A percentile compares a stretch with the other conserved stretches of the same genome.
phyloP scores from a whole-genome alignment of 2,113 vertebrate species.

The Stegostoma tigrinum region DNA sequence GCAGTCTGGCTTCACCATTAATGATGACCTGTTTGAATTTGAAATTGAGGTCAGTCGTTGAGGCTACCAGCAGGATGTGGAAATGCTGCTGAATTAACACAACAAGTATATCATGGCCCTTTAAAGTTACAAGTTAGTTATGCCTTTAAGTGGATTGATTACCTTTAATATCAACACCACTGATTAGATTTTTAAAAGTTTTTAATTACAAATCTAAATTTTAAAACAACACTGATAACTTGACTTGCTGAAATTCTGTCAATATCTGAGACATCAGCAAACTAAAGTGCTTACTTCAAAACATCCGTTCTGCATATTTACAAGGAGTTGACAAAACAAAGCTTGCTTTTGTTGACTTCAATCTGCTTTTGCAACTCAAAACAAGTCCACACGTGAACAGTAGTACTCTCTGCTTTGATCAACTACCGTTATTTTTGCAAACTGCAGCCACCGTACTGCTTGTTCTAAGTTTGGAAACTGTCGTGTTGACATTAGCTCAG shows the following conservation, averaged over 20 bases:
- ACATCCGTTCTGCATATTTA: not conserved
- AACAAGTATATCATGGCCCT: not conserved
- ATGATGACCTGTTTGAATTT: not conserved
- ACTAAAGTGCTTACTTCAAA: not conserved
- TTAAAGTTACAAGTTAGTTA: not conserved
- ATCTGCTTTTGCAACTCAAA: not conserved
- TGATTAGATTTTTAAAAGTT: not conserved
- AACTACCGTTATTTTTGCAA: slow-evolving; percentile 13
- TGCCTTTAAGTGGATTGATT: not conserved
- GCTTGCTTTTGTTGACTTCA: not conserved
- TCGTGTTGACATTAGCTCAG: slow-evolving; percentile 33
- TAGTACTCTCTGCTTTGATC: not conserved
- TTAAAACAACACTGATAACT: not conserved
- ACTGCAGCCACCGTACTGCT: not conserved
- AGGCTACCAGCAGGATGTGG: not conserved
- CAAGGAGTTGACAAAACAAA: not conserved
- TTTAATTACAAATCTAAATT: not conserved
- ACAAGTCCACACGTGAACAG: not conserved
- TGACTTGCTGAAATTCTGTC: not conserved
- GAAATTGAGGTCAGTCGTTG: not conserved
- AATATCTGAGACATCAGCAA: too few species aligned
- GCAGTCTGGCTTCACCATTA: not conserved
- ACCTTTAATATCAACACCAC: not conserved
- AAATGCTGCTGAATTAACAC: not conserved
- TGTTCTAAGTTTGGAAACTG: slow-evolving; percentile 39